Evolutionary conservation across 2,888 invertebrate species (phyloP).

Genomic region (Drosophila paramelanica): DNA sequence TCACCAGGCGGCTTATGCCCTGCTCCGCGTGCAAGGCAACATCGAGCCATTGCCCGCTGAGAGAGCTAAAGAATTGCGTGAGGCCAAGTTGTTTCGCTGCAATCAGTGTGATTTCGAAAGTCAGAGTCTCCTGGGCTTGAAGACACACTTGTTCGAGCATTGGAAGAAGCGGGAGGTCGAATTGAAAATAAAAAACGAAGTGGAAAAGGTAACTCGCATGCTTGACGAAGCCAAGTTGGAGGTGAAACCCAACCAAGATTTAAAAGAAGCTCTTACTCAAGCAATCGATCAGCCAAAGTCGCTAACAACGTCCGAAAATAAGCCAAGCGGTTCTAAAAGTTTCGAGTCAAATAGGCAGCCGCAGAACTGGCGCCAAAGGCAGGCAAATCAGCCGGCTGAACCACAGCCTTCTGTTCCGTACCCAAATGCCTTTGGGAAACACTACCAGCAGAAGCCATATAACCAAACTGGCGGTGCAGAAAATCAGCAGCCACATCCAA

Average conservation of each 20-base stretch:
- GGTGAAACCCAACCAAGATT: background rate
- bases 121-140: slow-evolving; percentile 25
- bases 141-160: slow-evolving; percentile 50
- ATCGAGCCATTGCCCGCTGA: slow-evolving; percentile 39
- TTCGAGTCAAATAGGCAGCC: background rate
- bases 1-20: slow-evolving; percentile 38
- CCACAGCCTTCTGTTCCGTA: background rate
- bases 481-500: background rate
- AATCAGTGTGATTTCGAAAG: slow-evolving; percentile 55
- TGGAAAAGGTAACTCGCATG: slow-evolving; percentile 17
- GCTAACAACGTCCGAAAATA: background rate
- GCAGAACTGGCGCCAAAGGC: background rate
- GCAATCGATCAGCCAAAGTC: background rate
- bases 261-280: background rate
- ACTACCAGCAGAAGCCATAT: background rate
- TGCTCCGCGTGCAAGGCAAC: slow-evolving; percentile 36
- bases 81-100: slow-evolving; percentile 25
- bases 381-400: background rate
- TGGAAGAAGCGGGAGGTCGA: slow-evolving; percentile 43
- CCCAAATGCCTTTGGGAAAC: background rate
- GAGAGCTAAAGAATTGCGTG: slow-evolving; percentile 10
- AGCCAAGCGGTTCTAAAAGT: background rate
- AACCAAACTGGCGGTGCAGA: background rate
- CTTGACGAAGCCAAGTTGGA: slow-evolving; percentile 24
- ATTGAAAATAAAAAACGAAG: slow-evolving; percentile 7